A percentile compares a stretch with the other conserved stretches of the same genome.
Conservation (phyloP, 2,797 vertebrate species). For the Miichthys miiuy region DNA sequence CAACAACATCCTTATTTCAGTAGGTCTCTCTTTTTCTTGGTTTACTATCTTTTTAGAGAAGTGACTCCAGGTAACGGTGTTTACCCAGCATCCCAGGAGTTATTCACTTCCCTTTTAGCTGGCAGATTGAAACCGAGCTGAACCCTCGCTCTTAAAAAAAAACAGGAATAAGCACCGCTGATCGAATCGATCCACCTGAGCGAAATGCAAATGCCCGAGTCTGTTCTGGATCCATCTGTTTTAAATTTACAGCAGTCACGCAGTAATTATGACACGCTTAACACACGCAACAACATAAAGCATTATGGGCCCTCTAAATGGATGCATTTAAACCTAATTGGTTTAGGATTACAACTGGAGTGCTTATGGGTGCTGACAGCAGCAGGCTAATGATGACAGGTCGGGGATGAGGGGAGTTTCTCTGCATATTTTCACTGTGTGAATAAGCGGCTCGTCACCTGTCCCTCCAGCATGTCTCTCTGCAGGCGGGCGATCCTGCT, state of each 20-base stretch:
- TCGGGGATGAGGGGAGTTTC: not conserved
- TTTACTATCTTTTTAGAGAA: not conserved
- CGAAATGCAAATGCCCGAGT: not conserved
- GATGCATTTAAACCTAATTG: slow-evolving; percentile 62
- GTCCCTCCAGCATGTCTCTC: slow-evolving; percentile 95
- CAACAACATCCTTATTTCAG: not conserved
- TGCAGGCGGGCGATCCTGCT: slow-evolving; percentile 94
- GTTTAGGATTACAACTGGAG: slow-evolving; percentile 59
- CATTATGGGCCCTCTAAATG: slow-evolving; percentile 32
- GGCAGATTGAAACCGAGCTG: not conserved
- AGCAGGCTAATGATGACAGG: slow-evolving; percentile 38
- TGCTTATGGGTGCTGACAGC: slow-evolving; percentile 21
- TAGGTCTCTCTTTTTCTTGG: not conserved
- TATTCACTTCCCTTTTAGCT: not conserved
- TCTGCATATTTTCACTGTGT: not conserved
- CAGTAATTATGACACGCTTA: slow-evolving; percentile 9
- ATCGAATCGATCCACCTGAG: not conserved
- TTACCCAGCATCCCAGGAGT: not conserved
- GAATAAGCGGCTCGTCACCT: slow-evolving; percentile 80
- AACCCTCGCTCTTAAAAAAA: no score
- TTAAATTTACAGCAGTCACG: slow-evolving; percentile 17
- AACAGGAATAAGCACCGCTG: not conserved
- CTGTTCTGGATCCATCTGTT: slow-evolving; percentile 21
- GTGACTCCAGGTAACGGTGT: not conserved
- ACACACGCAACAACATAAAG: slow-evolving; percentile 32